These are phyloP conservation scores for Allolobophora icterica DNA, from an alignment of 2,888 invertebrate species.

Conservation along the genomic window DNA sequence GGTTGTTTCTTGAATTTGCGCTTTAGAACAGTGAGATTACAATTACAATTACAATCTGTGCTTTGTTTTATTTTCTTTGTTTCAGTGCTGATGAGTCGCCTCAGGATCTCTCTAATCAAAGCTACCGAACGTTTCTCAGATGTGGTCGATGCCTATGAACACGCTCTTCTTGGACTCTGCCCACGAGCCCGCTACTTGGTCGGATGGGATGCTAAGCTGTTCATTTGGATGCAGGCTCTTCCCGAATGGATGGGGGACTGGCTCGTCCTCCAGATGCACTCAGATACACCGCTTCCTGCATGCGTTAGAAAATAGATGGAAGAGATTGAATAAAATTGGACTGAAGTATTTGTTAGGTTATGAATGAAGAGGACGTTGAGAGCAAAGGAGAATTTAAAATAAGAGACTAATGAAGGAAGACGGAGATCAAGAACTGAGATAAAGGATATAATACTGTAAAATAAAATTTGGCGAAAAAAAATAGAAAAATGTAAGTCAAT, in stretches of 20 bases:
- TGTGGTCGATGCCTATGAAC: conserved; percentile 27
- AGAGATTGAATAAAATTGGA: neutral
- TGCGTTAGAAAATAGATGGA: neutral
- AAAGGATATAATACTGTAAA: too few relatives aligned
- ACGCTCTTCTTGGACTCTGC: conserved; percentile 7
- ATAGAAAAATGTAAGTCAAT: too few relatives aligned
- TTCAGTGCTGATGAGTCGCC: neutral
- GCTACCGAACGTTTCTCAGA: neutral
- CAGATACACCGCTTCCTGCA: neutral
- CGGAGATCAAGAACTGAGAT: too few relatives aligned
- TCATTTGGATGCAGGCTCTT: neutral
- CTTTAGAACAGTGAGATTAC: too few relatives aligned
- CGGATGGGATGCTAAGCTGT: neutral
- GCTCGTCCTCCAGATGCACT: neutral
- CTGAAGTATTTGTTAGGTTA: neutral
- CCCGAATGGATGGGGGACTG: neutral
- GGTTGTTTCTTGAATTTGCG: too few relatives aligned
- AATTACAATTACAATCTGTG: too few relatives aligned
- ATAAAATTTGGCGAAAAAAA: too few relatives aligned
- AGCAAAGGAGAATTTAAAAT: too few relatives aligned
- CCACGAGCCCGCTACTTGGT: conserved; percentile 24
- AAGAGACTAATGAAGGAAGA: too few relatives aligned
- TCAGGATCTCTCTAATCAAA: neutral
- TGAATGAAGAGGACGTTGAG: neutral
- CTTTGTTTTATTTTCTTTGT: neutral